These are phyloP conservation scores for Ephestia elutella DNA, from an alignment of 1,140 invertebrate genomes.

Conservation along the genomic window DNA sequence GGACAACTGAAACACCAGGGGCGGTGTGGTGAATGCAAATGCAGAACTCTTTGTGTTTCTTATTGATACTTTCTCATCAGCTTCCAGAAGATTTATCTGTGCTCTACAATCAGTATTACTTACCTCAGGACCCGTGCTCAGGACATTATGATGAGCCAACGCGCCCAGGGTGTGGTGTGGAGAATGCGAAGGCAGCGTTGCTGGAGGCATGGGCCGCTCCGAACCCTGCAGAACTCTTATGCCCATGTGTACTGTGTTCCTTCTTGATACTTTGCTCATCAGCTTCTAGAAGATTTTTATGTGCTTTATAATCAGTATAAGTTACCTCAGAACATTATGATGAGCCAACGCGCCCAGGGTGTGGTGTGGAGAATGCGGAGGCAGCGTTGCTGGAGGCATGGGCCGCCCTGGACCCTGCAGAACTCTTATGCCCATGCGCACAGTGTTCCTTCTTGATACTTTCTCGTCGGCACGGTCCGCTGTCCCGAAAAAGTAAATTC, in stretches of 20 bases:
- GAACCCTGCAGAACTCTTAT: no score
- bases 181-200: conserved; percentile 43
- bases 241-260: no score
- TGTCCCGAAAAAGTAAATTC: conserved; percentile 60
- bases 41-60: conserved; percentile 80
- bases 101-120: no score
- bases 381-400: conserved; percentile 25
- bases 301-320: no score
- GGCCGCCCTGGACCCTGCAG: conserved; percentile 74
- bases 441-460: conserved; percentile 81
- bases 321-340: neutral
- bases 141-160: conserved; percentile 25
- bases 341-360: conserved; percentile 39
- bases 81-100: no score
- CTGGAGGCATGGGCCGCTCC: conserved; percentile 42
- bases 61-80: conserved; percentile 76
- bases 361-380: conserved; percentile 43
- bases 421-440: conserved; percentile 89
- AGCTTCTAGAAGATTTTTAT: no score
- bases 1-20: no score
- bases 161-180: conserved; percentile 42
- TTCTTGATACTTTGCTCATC: conserved; percentile 77
- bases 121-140: neutral
- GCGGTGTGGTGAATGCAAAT: conserved; percentile 42
- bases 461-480: conserved; percentile 86